Evolutionary conservation across 2,888 invertebrate species (phyloP), one percentile per base, ranked within the genome.

Genomic region (Melieria omissa): DNA sequence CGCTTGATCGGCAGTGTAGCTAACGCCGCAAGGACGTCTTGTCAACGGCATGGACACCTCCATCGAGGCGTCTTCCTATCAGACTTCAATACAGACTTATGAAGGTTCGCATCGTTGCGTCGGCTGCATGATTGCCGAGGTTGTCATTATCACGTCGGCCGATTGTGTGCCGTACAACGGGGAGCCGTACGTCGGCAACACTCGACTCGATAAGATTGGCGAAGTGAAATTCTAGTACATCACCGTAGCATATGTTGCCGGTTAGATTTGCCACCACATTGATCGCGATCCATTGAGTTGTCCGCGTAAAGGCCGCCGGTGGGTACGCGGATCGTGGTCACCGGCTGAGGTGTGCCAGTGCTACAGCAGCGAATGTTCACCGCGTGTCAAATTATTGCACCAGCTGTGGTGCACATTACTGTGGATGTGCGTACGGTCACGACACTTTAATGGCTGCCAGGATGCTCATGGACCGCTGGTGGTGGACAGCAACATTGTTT

Each of bases 11-110:
- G 72, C 62, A 65, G 72, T 76, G 74, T 75, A 61, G 1, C 74
- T 72, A 5, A 77, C 79, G 10, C n/a, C n/a, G n/a, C n/a, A n/a
- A n/a, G 86, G 85, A 0, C 81, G 85, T 69, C 88, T 89, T 69
- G 88, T 89, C 4, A 5, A 77, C 79, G 10, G 89, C 7, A 77
- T 78, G 42, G 73, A 75, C 16, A 85, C 83, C n/a, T 76, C 80
- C 5, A 88, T 89, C 65, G 80, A 81, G 42, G 78, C 79, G 4
- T 83, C 84, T 75, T 88, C 89, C 8, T 88, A 86, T 70, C 88
- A 89, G 83, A 85, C 88, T 0, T 88, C 88, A 0, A 72, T 89
- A 8, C 84, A 85, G 70, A 74, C 76, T 4, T 69, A 76, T 5
- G 54, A 12, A 46, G 84, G 82, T 7, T 74, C 69, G 14, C 88